Base-by-base conservation (phyloP, 2,888 invertebrate genomes). In the Galerucella pusilla region DNA sequence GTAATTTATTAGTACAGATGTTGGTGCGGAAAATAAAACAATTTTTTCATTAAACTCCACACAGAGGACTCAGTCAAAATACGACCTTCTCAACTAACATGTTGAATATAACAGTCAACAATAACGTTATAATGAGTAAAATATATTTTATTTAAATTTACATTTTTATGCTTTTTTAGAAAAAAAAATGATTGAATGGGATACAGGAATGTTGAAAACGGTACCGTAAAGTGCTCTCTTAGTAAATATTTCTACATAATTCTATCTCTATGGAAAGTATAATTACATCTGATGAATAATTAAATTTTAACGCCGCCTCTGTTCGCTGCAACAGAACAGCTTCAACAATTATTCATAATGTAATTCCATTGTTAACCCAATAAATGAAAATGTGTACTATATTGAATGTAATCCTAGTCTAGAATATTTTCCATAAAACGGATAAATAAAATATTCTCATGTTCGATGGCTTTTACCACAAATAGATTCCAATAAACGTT, bases 291-390 rank as follows among this genome's bases (percentile, higher is more conserved):
- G 14, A 16, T 65, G 12, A 65, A 12, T 65, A 65, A 42, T 65
- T 42, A 65, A 65, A 35, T 20, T 66, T 49, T 20, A 10, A 11
- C 52, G 28, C 14, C 52, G 46, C 46, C 68, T 45, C 59, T 68
- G 68, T 45, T 12, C 14, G 42, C 11, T 68, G 46, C 68, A 68
- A 45, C 25, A 46, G 46, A 60, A 45, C 59, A 20, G 28, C 60
- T 68, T 69, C 52, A 69, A 69, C 61, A 73, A 35, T 35, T 35
- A 76, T 73, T 73, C 73, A 76, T 68, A 70, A 73, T 73, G 71
- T 61, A 76, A 73, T 76, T 73, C 69, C 49, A 59, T 10, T 70
- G 61, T 67, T 68, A 73, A 73, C 73, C 57, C 70, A 71, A 73
- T 70, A 76, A 76, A 76, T 68, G 70, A 73, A 70, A 35, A 35